Evolutionary conservation across 2,113 vertebrate species (phyloP), one percentile per base, ranked within the genome.

Genomic region (Callionymus lyra): DNA sequence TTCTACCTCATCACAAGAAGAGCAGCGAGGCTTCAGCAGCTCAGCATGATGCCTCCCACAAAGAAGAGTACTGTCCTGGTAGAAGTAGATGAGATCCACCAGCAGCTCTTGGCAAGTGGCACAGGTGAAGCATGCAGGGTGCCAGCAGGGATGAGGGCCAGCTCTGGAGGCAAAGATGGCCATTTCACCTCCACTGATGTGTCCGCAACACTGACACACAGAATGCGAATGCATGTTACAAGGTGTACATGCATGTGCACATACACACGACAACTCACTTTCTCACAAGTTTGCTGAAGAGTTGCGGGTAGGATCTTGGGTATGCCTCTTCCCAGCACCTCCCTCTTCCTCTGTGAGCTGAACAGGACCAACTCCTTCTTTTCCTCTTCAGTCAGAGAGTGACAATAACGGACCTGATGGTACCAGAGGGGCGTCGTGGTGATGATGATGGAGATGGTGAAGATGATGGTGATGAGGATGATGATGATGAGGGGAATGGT

Each of bases 41-140:
- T 98, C 94, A 12, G 95, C 95, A 0, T 98, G 94, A 77, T 98
- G 95, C 64, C 95, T 84, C 47, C 95, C 95, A 34, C 95, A 98
- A 64, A 97, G 91, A 75, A 98, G 87, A 82, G 94, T 98, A 65
- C 93, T 90, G 33, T 97, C 91, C 50, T 97, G 92, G 81, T 91
- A 97, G 82, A 98, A 98, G 85, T 98, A 98, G 82, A 98, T 98
- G 38, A 98, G 84, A 79, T 98, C 95, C 50, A 98, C 95, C 21
- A 98, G 85, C 36, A 96, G 87, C 77, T 97, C 91, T 0, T 85
- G 85, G 67, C 94, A 97, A 0, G 91, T 93, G 63, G 83, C 84
- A 47, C 94, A 98, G 34, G 82, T 83, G 18, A 98, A 98, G 70
- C 94, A 98, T 0, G 90, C 85, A 1, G 94, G 91, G 56, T 98